Conservation (phyloP, 92 coral and sea anemone species). For the Epizoanthus illoricatus region DNA sequence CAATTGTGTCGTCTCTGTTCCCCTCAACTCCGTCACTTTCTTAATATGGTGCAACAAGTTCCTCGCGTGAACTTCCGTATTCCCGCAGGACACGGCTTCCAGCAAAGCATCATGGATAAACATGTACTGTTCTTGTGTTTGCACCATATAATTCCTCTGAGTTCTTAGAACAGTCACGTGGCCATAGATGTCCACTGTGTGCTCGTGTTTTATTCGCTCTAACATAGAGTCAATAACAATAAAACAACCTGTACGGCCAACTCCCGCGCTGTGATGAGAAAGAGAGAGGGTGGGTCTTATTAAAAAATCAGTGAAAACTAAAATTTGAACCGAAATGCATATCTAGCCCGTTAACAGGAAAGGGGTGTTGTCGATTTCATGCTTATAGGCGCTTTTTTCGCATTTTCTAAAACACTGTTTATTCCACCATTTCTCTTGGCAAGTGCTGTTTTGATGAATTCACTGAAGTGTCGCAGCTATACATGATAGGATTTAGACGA, state of each 20-base stretch:
- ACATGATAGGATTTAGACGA: no score
- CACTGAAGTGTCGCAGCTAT: no score
- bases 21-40: slow-evolving; percentile 76
- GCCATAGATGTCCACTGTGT: slow-evolving; percentile 94
- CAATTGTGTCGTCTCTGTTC: slow-evolving; percentile 77
- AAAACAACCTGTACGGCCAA: slow-evolving; percentile 94
- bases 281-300: neutral
- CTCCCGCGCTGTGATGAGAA: slow-evolving; percentile 78
- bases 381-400: no score
- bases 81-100: slow-evolving; percentile 92
- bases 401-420: no score
- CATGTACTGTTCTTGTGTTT: slow-evolving; percentile 93
- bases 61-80: slow-evolving; percentile 95
- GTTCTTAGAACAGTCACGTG: slow-evolving; percentile 97
- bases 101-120: slow-evolving; percentile 87
- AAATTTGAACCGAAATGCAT: no score
- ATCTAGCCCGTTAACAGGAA: no score
- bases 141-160: slow-evolving; percentile 95
- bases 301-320: no score
- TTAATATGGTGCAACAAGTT: slow-evolving; percentile 86
- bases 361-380: no score
- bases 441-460: no score
- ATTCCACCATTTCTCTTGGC: no score
- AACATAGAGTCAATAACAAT: slow-evolving; percentile 98
- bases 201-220: slow-evolving; percentile 92